These are phyloP conservation scores for Elaphurus davidianus DNA, from an alignment of 2,113 vertebrate genomes.

Conservation along the genomic window DNA sequence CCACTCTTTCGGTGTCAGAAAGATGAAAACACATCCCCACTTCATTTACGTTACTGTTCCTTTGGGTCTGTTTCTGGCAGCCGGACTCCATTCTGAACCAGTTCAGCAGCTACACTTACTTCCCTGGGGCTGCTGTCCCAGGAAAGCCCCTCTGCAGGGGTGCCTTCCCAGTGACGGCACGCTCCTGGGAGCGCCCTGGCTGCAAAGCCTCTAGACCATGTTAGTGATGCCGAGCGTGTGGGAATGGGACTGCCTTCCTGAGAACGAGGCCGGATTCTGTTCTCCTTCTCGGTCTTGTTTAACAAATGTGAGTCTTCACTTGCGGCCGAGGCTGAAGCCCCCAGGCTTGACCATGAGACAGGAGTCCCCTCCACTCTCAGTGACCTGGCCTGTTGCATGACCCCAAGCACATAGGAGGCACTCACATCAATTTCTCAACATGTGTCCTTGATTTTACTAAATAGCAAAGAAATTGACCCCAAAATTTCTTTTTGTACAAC, in stretches of 20 bases:
- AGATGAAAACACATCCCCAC: neutral
- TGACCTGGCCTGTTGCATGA: too few relatives aligned
- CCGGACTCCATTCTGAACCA: neutral
- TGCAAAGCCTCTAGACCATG: rapidly evolving
- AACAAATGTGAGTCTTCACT: neutral
- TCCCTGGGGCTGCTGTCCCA: too few relatives aligned
- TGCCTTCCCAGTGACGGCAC: rapidly evolving
- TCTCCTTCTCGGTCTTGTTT: neutral
- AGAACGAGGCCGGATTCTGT: rapidly evolving
- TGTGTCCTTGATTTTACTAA: neutral
- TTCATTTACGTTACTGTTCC: neutral
- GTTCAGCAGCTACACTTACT: neutral
- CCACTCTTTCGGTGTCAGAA: neutral
- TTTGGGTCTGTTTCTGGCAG: neutral
- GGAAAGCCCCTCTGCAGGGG: neutral
- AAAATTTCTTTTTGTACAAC: neutral
- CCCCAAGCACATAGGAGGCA: neutral
- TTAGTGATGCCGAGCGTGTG: rapidly evolving
- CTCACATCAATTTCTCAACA: neutral
- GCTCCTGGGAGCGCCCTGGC: rapidly evolving
- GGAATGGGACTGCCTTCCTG: rapidly evolving
- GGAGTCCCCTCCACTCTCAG: neutral
- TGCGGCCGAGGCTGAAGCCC: rapidly evolving
- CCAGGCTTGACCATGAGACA: rapidly evolving
- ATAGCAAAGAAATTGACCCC: neutral